Base-by-base conservation (phyloP, 2,797 vertebrate genomes). In the Dromococcyx pavoninus region DNA sequence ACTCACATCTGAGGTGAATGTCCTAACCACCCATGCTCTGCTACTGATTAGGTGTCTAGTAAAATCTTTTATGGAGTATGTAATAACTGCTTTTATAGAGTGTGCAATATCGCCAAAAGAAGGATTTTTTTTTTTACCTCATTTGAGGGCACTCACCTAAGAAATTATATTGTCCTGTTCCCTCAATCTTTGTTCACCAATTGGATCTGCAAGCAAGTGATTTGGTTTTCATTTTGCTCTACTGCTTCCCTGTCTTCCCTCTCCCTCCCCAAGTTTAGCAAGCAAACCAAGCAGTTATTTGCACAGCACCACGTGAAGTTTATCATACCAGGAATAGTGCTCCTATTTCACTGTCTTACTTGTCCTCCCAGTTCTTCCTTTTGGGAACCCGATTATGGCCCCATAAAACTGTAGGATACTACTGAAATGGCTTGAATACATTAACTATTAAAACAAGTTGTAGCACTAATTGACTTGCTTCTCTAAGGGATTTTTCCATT, bases 351-450 rank as follows among this genome's bases (percentile, higher is more conserved):
- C 93, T 84, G 37, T 71, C 88, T 96, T 93, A 78, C 66, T 96
- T 97, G 88, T 83, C 76, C 91, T 96, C 88, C 62, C 88, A 95
- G 58, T 86, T 96, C 83, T 86, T 96, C 79, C 94, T 96, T 97
- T 98, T 91, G 95, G 91, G 86, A 96, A 70, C 44, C 62, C 95
- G 95, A 95, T 97, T 97, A 97, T 91, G 91, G 77, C 70, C 64
- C 97, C 94, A 89, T 97, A 94, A 97, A 96, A 81, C 81, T 91
- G 67, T 72, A 95, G 93, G 84, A 46, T 90, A 65, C 79, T 93
- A 48, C 64, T 81, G 92, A 97, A 97, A 96, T 95, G 78, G 90
- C 86, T 97, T 97, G 97, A 97, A 96, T 95, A 92, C 81, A 96
- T 95, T 92, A 95, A 90, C 82, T 95, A 89, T 91, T 95, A 91